Evolutionary conservation across 1,140 invertebrate genomes (phyloP).

Genomic region (Micrasema minimum): DNA sequence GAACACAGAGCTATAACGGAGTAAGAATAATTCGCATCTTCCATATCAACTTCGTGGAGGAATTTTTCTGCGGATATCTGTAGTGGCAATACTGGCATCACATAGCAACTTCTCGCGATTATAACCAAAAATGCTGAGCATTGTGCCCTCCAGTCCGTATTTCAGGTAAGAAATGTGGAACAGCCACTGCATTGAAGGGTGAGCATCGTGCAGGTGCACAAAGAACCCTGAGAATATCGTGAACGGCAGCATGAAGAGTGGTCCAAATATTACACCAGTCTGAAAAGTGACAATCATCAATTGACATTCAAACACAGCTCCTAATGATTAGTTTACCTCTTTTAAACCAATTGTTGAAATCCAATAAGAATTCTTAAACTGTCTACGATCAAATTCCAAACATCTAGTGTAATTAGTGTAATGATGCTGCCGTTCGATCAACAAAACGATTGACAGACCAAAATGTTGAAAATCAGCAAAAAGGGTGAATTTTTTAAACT

Average conservation of each 20-base stretch:
- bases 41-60: slow-evolving; percentile 79
- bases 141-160: slow-evolving; percentile 80
- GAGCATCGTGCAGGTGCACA: slow-evolving; percentile 84
- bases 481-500: too few relatives aligned
- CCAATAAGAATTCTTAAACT: too few relatives aligned
- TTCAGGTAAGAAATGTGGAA: slow-evolving; percentile 88
- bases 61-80: slow-evolving; percentile 74
- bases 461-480: too few relatives aligned
- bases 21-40: slow-evolving; percentile 70
- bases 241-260: slow-evolving; percentile 85
- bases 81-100: slow-evolving; percentile 76
- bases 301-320: too few relatives aligned
- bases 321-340: too few relatives aligned
- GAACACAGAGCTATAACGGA: slow-evolving; percentile 68
- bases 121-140: slow-evolving; percentile 73
- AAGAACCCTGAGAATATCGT: slow-evolving; percentile 92
- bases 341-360: too few relatives aligned
- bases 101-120: slow-evolving; percentile 75
- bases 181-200: slow-evolving; percentile 82
- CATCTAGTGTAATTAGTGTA: too few relatives aligned
- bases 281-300: too few relatives aligned
- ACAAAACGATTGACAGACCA: too few relatives aligned
- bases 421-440: too few relatives aligned
- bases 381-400: too few relatives aligned
- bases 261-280: slow-evolving; percentile 87